Evolutionary conservation across 2,113 vertebrate species (phyloP).

Genomic region (Panthera leo): DNA sequence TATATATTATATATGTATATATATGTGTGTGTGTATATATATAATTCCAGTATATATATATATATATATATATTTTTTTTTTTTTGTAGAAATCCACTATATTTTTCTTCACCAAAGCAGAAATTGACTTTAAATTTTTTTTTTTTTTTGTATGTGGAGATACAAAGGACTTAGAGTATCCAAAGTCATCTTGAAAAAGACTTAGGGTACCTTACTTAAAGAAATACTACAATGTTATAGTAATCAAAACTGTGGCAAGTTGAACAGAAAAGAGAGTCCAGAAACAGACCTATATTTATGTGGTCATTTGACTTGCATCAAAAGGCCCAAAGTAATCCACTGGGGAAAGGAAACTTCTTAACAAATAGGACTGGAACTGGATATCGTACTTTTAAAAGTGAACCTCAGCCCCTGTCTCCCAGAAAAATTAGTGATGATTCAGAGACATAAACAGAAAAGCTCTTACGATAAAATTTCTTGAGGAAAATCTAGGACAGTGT

Average conservation of each 20-base stretch:
- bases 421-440: conserved; percentile 16
- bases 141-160: neutral
- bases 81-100: neutral
- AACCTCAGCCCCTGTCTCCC: neutral
- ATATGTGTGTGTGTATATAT: no score
- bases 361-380: neutral
- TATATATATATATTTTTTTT: no score
- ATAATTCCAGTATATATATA: no score
- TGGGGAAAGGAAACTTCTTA: neutral
- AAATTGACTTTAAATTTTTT: neutral
- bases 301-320: neutral
- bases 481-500: neutral
- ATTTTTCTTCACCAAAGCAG: neutral
- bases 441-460: neutral
- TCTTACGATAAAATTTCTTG: neutral
- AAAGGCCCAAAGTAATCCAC: neutral
- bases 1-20: no score
- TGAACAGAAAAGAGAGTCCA: neutral
- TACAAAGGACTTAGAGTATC: conserved; percentile 14
- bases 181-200: conserved; percentile 32
- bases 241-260: neutral
- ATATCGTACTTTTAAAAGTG: neutral
- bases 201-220: neutral
- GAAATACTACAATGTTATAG: neutral
- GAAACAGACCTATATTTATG: neutral